Conservation (phyloP, 1,140 invertebrate species). For the Bombus cullumanus region DNA sequence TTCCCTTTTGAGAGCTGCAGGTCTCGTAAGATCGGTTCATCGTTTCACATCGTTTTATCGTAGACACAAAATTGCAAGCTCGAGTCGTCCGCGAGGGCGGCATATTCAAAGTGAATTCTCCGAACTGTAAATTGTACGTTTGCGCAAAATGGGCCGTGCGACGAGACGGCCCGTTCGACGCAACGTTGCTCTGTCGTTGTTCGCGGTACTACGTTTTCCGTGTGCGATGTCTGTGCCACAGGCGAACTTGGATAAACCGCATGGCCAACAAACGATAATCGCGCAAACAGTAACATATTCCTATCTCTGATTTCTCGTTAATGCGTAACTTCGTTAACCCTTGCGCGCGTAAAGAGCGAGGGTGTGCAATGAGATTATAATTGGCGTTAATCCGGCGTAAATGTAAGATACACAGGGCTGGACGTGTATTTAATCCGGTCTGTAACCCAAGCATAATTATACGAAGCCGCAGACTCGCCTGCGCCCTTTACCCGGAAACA, state of each 20-base stretch:
- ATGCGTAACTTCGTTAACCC: not conserved
- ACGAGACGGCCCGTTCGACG: no score
- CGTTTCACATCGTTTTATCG: no score
- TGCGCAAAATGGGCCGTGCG: accelerated
- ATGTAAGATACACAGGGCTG: constrained; percentile 16
- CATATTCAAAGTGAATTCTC: no score
- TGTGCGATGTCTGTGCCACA: not conserved
- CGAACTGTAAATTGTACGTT: no score
- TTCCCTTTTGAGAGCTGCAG: no score
- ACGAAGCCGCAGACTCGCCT: not conserved
- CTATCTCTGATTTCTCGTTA: not conserved
- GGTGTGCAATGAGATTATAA: constrained; percentile 15
- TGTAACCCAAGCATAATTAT: constrained; percentile 26
- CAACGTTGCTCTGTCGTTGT: no score
- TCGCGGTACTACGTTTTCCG: no score
- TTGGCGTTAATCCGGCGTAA: constrained; percentile 9
- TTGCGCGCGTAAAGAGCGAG: not conserved
- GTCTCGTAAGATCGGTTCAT: no score
- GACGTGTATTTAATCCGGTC: constrained; percentile 25
- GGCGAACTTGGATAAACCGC: not conserved
- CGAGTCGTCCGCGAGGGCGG: no score
- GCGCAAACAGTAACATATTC: not conserved
- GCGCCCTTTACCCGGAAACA: not conserved
- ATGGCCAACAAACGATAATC: not conserved
- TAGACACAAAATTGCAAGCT: no score